phyloP scores from a whole-genome alignment of 1,140 invertebrate species.

The Xylocopa sonorina region DNA sequence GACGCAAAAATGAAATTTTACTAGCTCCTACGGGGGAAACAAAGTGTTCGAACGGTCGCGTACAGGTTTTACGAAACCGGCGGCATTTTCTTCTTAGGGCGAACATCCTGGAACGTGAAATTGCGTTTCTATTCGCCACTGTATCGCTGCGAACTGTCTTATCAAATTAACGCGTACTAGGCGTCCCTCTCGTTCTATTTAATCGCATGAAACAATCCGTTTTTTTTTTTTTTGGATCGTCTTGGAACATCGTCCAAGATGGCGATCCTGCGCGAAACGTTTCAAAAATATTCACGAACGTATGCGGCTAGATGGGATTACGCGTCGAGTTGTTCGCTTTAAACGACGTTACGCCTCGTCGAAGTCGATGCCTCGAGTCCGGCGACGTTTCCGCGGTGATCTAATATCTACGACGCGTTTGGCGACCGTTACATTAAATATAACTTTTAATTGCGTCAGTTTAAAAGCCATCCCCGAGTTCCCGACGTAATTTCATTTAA shows the following conservation, averaged over 20 bases:
- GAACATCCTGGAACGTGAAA: neutral
- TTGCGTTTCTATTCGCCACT: conserved; percentile 3
- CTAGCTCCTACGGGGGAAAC: neutral
- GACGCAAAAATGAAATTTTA: conserved; percentile 37
- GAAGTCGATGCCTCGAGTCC: too few species aligned
- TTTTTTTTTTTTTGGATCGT: too few species aligned
- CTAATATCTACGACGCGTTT: neutral
- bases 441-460: neutral
- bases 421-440: too few species aligned
- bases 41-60: neutral
- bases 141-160: neutral
- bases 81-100: conserved; percentile 4
- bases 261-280: too few species aligned
- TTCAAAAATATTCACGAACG: too few species aligned
- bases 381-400: neutral
- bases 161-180: neutral
- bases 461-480: neutral
- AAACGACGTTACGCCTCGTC: too few species aligned
- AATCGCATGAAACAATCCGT: too few species aligned
- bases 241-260: too few species aligned
- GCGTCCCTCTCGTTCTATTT: too few species aligned
- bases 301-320: too few species aligned
- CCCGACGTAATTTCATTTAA: neutral
- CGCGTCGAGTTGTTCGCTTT: too few species aligned
- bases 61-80: neutral